Base-by-base conservation (phyloP, 2,888 invertebrate genomes). In the Eumerus sabulonum region DNA sequence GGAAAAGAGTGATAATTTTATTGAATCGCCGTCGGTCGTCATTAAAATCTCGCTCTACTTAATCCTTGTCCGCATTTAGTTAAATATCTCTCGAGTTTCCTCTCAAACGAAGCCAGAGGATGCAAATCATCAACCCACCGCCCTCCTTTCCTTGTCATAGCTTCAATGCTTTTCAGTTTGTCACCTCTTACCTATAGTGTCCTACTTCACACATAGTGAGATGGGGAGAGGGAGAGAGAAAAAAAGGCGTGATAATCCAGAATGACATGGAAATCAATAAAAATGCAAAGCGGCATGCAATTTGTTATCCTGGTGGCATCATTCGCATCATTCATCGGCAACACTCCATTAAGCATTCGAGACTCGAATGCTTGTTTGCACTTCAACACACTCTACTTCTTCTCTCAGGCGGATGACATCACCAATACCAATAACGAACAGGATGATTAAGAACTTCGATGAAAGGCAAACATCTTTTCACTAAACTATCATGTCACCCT, bases 241-340 rank as follows among this genome's bases (percentile, higher is more conserved):
- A 27, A 27, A 27, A 27, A 27, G 27, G 7, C 2, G 27, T 27
- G 27, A 27, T 27, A 27, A 27, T 27, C 27, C 27, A 27, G 27
- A 27, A 7, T 27, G 27, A 27, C 53, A 53, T 53, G n/a, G 35
- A 53, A 68, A 74, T 74, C 74, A 68, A 74, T 74, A 68, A 45
- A 63, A 76, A 76, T 47, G 51, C 63, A 68, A 76, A 76, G 51
- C 63, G 60, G 40, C 68, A 57, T 53, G 40, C 74, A 68, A 76
- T 76, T 76, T 70, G 47, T 76, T 68, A 68, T 60, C 68, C 62
- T 53, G 56, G 56, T 38, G 67, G 68, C 68, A 76, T 62, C 68
- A 76, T 70, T 68, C 57, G 68, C 68, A 76, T 62, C 68, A 76
- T 70, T 68, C 57, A 76, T 68, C 63, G 68, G 68, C 63, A 53